Evolutionary conservation across 1,140 invertebrate species (phyloP).

Genomic region (Zaprionus kolodkinae): DNA sequence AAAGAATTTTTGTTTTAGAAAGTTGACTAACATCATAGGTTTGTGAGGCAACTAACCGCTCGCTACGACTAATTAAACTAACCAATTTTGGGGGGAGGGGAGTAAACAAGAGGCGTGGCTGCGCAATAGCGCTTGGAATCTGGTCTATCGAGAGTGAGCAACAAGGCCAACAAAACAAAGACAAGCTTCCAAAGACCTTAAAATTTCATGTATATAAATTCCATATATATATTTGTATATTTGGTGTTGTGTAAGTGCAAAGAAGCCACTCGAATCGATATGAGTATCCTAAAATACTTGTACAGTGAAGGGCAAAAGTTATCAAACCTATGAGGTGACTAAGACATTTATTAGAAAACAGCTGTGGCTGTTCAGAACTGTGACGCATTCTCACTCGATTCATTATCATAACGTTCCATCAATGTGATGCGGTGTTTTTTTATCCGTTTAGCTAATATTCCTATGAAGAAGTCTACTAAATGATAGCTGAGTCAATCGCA

Average conservation of each 20-base stretch:
- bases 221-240: no score
- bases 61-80: conserved; percentile 17
- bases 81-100: background rate
- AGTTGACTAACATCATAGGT: conserved; percentile 20
- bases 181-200: no score
- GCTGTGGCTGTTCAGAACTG: no score
- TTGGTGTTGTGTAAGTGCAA: no score
- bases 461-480: no score
- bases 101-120: conserved; percentile 1
- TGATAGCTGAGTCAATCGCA: no score
- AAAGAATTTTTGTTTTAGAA: conserved; percentile 29
- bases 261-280: background rate
- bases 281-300: background rate
- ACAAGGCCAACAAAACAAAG: background rate
- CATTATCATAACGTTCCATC: no score
- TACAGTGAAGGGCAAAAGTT: background rate
- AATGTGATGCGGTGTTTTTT: no score
- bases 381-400: no score
- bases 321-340: background rate
- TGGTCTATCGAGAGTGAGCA: background rate
- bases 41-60: conserved; percentile 4
- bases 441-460: no score
- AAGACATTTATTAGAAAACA: no score
- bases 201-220: no score
- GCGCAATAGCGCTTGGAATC: conserved; percentile 14